phyloP scores from a whole-genome alignment of 1,140 invertebrate genomes.

The Laupala kohalensis region DNA sequence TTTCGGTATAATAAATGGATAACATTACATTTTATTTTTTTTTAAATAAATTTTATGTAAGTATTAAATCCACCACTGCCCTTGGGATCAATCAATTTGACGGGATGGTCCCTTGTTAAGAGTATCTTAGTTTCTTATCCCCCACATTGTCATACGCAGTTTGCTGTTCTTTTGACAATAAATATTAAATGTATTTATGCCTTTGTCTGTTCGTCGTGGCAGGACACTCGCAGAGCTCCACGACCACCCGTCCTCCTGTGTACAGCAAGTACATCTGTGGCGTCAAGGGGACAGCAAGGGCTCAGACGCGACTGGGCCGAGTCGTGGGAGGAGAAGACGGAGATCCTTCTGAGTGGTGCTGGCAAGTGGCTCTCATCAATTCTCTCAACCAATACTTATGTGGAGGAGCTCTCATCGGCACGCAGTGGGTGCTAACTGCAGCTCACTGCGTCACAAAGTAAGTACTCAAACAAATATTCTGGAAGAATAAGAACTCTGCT shows the following conservation, averaged over 20 bases:
- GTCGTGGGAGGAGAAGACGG: slow-evolving; percentile 87
- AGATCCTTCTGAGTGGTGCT: slow-evolving; percentile 84
- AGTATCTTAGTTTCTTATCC: too few species aligned
- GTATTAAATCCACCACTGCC: too few species aligned
- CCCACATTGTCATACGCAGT: too few species aligned
- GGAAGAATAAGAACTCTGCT: too few species aligned
- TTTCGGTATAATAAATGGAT: too few species aligned
- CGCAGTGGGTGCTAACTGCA: slow-evolving; percentile 87
- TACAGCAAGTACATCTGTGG: slow-evolving; percentile 87
- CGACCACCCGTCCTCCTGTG: slow-evolving; percentile 49
- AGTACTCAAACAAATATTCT: slow-evolving; percentile 25
- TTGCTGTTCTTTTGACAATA: too few species aligned
- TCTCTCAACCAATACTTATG: slow-evolving; percentile 90
- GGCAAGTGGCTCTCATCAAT: slow-evolving; percentile 90
- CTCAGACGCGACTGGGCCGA: slow-evolving; percentile 35
- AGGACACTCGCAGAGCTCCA: slow-evolving; percentile 23
- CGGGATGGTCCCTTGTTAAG: too few species aligned
- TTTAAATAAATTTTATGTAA: too few species aligned
- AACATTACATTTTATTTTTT: too few species aligned
- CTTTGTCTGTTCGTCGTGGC: too few species aligned
- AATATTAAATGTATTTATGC: too few species aligned
- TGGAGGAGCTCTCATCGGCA: slow-evolving; percentile 85
- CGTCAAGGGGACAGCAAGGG: slow-evolving; percentile 53
- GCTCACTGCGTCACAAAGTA: slow-evolving; percentile 93
- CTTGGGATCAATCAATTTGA: too few species aligned